These are phyloP conservation scores for Ophion ellenae DNA, from an alignment of 2,888 invertebrate genomes.

Conservation along the genomic window DNA sequence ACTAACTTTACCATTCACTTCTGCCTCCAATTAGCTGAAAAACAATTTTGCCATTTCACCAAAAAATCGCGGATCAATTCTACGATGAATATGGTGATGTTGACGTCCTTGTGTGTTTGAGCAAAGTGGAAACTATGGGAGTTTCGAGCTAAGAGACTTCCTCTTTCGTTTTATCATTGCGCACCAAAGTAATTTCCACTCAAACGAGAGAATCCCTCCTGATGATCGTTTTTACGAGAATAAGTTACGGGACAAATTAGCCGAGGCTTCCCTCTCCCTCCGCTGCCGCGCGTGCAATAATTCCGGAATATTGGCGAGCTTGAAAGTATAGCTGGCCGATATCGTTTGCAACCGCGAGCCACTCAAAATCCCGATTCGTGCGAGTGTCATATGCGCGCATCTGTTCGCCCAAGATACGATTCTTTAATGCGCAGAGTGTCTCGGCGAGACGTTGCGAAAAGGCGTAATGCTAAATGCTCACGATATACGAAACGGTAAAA, in stretches of 20 bases:
- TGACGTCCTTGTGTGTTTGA: too few relatives aligned
- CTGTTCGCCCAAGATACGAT: conserved; percentile 67
- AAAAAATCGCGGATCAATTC: too few relatives aligned
- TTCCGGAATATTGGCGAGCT: conserved; percentile 7
- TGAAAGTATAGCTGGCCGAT: background rate
- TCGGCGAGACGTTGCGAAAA: conserved; percentile 66
- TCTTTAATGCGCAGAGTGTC: conserved; percentile 58
- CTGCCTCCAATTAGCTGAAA: too few relatives aligned
- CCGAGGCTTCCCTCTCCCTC: background rate
- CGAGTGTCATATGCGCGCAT: background rate
- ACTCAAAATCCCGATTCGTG: conserved; percentile 7
- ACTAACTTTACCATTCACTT: too few relatives aligned
- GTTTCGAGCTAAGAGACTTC: too few relatives aligned
- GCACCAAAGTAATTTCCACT: too few relatives aligned
- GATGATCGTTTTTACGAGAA: background rate
- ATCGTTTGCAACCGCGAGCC: background rate
- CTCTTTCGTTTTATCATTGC: too few relatives aligned
- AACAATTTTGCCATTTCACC: too few relatives aligned
- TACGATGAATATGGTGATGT: too few relatives aligned
- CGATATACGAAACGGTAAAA: conserved; percentile 74
- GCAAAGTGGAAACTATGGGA: too few relatives aligned
- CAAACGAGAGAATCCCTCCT: too few relatives aligned
- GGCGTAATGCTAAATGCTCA: conserved; percentile 74
- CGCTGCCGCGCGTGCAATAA: conserved; percentile 4
- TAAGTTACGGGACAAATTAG: background rate